Evolutionary conservation across 2,888 invertebrate genomes (phyloP).

Genomic region (Leptinotarsa haldemani): DNA sequence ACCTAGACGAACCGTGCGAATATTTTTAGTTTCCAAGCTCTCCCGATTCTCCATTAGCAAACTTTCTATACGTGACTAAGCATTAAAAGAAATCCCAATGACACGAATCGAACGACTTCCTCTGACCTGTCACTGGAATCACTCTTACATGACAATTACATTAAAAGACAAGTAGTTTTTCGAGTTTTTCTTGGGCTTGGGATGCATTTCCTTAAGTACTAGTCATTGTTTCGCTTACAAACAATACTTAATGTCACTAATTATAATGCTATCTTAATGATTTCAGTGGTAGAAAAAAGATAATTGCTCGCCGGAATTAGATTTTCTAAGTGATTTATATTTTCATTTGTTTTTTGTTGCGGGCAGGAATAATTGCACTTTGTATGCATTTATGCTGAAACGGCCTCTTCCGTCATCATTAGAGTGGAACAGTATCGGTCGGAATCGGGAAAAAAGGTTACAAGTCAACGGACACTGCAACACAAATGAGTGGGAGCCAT

Average conservation of each 20-base stretch:
- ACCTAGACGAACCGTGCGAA: background rate
- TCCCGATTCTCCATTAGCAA: slow-evolving; percentile 5
- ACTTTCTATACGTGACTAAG: slow-evolving; percentile 31
- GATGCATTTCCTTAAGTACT: slow-evolving; percentile 56
- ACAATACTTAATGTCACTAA: slow-evolving; percentile 53
- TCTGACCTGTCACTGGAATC: slow-evolving; percentile 44
- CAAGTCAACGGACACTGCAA: slow-evolving; percentile 29
- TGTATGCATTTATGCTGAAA: slow-evolving; percentile 31
- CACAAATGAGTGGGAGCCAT: slow-evolving; percentile 36
- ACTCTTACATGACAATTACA: slow-evolving; percentile 59
- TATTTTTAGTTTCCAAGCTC: background rate
- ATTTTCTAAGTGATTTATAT: slow-evolving; percentile 46
- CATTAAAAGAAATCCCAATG: slow-evolving; percentile 30
- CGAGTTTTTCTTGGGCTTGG: slow-evolving; percentile 54
- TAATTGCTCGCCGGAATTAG: slow-evolving; percentile 45
- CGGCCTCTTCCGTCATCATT: slow-evolving; percentile 7
- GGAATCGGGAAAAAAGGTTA: slow-evolving; percentile 24
- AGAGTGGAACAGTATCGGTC: slow-evolving; percentile 17
- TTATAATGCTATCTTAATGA: slow-evolving; percentile 54
- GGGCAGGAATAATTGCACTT: slow-evolving; percentile 33
- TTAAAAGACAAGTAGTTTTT: slow-evolving; percentile 60
- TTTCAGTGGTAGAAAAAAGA: slow-evolving; percentile 41
- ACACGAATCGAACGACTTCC: slow-evolving; percentile 48
- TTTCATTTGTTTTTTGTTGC: slow-evolving; percentile 35
- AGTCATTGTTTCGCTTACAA: slow-evolving; percentile 51